Evolutionary conservation across 2,888 invertebrate species (phyloP).

Genomic region (Chymomyza amoena): DNA sequence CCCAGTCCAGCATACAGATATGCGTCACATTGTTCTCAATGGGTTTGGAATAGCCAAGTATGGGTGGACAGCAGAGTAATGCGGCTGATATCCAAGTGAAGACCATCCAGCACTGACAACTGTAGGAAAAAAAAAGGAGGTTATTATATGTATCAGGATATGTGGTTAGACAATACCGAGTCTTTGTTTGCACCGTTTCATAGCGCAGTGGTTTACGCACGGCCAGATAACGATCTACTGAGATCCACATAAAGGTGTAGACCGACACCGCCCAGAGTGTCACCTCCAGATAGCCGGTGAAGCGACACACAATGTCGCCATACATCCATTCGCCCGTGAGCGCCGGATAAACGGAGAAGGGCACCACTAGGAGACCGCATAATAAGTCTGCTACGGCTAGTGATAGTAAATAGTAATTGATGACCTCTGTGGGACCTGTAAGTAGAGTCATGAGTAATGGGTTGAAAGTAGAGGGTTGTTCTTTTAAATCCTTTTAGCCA

Average conservation of each 20-base stretch:
- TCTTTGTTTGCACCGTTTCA: slow-evolving; percentile 93
- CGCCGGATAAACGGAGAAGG: slow-evolving; percentile 95
- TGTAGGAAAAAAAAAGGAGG: slow-evolving; percentile 31
- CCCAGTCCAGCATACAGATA: slow-evolving; percentile 98
- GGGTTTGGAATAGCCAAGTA: slow-evolving; percentile 92
- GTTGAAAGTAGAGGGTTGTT: no score
- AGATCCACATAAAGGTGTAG: slow-evolving; percentile 99
- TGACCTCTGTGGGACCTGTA: slow-evolving; percentile 94
- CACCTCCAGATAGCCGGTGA: slow-evolving; percentile 95
- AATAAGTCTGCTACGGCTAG: slow-evolving; percentile 95
- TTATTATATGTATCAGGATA: neutral
- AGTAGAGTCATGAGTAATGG: neutral
- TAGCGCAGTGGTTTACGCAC: slow-evolving; percentile 95
- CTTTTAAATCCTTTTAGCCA: no score
- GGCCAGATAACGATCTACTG: slow-evolving; percentile 96
- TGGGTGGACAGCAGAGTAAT: slow-evolving; percentile 96
- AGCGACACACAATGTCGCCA: slow-evolving; percentile 92
- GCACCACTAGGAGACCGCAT: slow-evolving; percentile 93
- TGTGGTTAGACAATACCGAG: slow-evolving; percentile 75
- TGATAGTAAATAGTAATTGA: slow-evolving; percentile 96
- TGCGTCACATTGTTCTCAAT: slow-evolving; percentile 92
- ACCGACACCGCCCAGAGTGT: slow-evolving; percentile 96
- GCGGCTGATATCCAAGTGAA: slow-evolving; percentile 98
- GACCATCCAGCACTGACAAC: slow-evolving; percentile 98
- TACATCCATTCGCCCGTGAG: slow-evolving; percentile 85